Conservation (phyloP, 2,888 invertebrate species). For the Limulus polyphemus region DNA sequence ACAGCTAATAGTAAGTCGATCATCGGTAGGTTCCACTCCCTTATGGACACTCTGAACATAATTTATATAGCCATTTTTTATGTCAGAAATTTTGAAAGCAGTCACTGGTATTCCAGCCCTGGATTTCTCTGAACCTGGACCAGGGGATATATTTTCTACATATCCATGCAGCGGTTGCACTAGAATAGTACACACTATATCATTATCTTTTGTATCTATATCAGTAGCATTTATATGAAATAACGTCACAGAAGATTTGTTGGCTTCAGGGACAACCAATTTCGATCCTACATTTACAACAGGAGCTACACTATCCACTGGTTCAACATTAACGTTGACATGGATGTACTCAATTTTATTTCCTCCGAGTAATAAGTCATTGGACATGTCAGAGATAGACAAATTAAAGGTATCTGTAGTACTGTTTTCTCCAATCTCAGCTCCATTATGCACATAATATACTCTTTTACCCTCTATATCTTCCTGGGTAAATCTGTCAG, state of each 20-base stretch:
- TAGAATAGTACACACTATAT: slow-evolving; percentile 33
- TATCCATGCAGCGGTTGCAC: slow-evolving; percentile 35
- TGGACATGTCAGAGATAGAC: slow-evolving; percentile 31
- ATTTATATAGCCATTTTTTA: slow-evolving; percentile 31
- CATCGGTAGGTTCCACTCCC: slow-evolving; percentile 34
- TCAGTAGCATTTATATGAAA: slow-evolving; percentile 32
- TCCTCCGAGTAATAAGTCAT: slow-evolving; percentile 30
- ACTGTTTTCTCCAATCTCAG: slow-evolving; percentile 32
- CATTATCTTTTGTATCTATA: slow-evolving; percentile 32
- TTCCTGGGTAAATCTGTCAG: slow-evolving; percentile 33
- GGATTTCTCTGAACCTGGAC: slow-evolving; percentile 33
- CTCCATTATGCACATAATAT: slow-evolving; percentile 32
- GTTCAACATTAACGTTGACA: slow-evolving; percentile 31
- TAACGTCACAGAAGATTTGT: slow-evolving; percentile 30
- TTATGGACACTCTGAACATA: slow-evolving; percentile 38
- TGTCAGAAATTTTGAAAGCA: slow-evolving; percentile 33
- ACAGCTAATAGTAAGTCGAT: slow-evolving; percentile 33
- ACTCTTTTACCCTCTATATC: slow-evolving; percentile 31
- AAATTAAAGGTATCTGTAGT: slow-evolving; percentile 32
- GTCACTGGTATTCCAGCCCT: slow-evolving; percentile 33
- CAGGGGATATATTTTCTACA: slow-evolving; percentile 35
- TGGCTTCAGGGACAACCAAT: slow-evolving; percentile 33
- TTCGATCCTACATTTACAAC: slow-evolving; percentile 26
- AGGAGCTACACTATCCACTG: slow-evolving; percentile 34
- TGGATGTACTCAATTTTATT: slow-evolving; percentile 30